Percentiles rank a stretch among this genome's conserved stretches.
phyloP scores from a whole-genome alignment of 2,797 vertebrate species.

The Eupleurogrammus muticus region DNA sequence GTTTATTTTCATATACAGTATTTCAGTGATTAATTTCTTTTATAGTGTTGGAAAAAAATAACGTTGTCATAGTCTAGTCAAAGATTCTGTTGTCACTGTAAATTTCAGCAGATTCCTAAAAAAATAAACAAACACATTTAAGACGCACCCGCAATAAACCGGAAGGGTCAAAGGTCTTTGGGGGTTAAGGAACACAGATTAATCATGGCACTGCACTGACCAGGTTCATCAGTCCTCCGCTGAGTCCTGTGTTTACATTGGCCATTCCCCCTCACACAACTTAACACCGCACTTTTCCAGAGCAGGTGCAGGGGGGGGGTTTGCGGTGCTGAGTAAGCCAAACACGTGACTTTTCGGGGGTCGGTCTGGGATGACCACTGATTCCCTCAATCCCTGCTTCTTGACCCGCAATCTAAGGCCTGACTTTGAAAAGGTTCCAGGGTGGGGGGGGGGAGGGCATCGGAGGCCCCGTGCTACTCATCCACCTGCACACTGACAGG shows the following conservation, averaged over 20 bases:
- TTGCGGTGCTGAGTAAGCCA: slow-evolving; percentile 69
- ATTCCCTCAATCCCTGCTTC: slow-evolving; percentile 52
- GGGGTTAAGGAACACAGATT: slow-evolving; percentile 44
- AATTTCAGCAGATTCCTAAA: not conserved
- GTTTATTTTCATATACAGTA: too few species aligned
- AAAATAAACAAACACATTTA: not conserved
- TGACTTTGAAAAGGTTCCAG: slow-evolving; percentile 40
- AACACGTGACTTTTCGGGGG: slow-evolving; percentile 46
- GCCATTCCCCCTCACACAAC: not conserved
- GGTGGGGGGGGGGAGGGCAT: slow-evolving; percentile 16
- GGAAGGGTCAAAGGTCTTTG: slow-evolving; percentile 26
- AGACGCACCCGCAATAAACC: slow-evolving; percentile 22
- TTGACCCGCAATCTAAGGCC: slow-evolving; percentile 65
- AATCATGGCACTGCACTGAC: slow-evolving; percentile 32
- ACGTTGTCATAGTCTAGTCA: not conserved
- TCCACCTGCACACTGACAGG: slow-evolving; percentile 79
- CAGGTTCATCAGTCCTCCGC: slow-evolving; percentile 32
- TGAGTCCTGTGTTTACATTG: slow-evolving; percentile 59
- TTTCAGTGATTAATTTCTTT: not conserved
- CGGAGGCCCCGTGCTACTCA: slow-evolving; percentile 66
- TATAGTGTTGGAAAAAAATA: not conserved
- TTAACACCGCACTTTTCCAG: slow-evolving; percentile 58
- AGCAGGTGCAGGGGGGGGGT: slow-evolving; percentile 69
- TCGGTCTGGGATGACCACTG: slow-evolving; percentile 50
- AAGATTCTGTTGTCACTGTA: too few species aligned